Conservation (phyloP, 2,888 invertebrate genomes). For the Sinelater perroti region DNA sequence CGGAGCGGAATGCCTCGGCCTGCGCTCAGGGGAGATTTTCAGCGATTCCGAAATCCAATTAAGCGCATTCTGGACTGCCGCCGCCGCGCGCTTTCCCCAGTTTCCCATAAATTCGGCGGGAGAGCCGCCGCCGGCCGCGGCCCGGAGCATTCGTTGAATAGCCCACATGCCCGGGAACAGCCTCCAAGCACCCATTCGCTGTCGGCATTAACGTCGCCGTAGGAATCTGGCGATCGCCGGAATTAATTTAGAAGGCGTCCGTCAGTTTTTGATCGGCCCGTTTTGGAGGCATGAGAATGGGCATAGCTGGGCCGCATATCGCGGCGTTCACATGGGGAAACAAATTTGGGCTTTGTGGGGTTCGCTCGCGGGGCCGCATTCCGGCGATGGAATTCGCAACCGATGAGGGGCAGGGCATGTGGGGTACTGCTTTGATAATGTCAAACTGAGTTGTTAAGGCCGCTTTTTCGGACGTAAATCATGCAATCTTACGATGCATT, state of each 20-base stretch:
- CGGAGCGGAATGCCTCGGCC: too few species aligned
- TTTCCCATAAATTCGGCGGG: too few species aligned
- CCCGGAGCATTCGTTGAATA: slow-evolving; percentile 28
- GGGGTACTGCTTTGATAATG: slow-evolving; percentile 21
- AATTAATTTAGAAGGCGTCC: slow-evolving; percentile 23
- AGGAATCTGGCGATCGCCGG: slow-evolving; percentile 23
- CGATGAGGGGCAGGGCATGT: slow-evolving; percentile 27
- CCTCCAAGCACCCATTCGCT: slow-evolving; percentile 22
- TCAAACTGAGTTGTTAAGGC: slow-evolving; percentile 21
- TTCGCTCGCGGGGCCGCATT: slow-evolving; percentile 37
- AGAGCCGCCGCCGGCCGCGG: too few species aligned
- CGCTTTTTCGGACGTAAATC: slow-evolving; percentile 6
- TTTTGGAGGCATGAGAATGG: slow-evolving; percentile 32
- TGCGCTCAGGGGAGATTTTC: neutral
- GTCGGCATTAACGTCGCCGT: slow-evolving; percentile 28
- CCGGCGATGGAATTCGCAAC: slow-evolving; percentile 39
- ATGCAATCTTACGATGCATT: slow-evolving; percentile 6
- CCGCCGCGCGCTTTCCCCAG: too few species aligned
- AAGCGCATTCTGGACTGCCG: slow-evolving; percentile 29
- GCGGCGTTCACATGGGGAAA: slow-evolving; percentile 40
- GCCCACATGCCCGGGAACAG: slow-evolving; percentile 27
- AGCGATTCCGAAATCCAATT: slow-evolving; percentile 23
- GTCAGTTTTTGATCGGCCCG: slow-evolving; percentile 26
- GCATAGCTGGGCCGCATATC: slow-evolving; percentile 30
- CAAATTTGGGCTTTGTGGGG: slow-evolving; percentile 40